Base-by-base conservation (phyloP, 1,140 invertebrate genomes). In the Gonatopus flavifemur region DNA sequence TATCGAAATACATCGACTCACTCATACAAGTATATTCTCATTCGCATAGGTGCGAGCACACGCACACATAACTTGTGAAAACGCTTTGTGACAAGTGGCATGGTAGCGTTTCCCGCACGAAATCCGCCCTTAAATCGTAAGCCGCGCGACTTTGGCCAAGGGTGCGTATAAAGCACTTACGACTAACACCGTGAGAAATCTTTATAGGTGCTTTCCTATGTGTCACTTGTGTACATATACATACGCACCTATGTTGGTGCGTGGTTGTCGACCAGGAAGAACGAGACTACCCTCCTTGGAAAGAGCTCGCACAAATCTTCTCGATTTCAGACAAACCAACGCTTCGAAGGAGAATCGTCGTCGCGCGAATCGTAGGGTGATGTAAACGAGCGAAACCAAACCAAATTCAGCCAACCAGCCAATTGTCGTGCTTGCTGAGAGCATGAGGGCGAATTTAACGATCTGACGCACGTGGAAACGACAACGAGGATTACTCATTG, bases 71-170 rank as follows among this genome's bases (percentile, higher is more conserved):
- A 21, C 36, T 15, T 16, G n/a, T n/a, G 35, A 46, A 33, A 46
- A 33, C 25, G 21, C 31, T 33, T 51, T 43, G 37, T 42, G 54
- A 52, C 43, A 28, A 48, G 33, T 21, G 39, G 18, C 22, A 42
- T 22, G 38, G 28, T 25, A 30, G 3, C 43, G 43, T 42, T 53
- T 56, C 44, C 48, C 46, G 42, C 35, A 53, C 36, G 46, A 31
- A 66, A 64, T 59, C 50, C 55, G 46, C 52, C 52, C 56, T 52
- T 60, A 66, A 62, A 61, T 64, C 52, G 56, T 39, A 38, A 28
- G 44, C 35, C 43, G 50, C 49, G 50, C 49, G 49, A 63, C 52
- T 53, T 52, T 48, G 38, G 31, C 38, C 44, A 15, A 13, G 9
- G 25, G 35, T 31, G 25, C 41, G 50, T 40, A 36, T 35, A 46